Percentiles rank a stretch among this genome's conserved stretches.
phyloP scores from a whole-genome alignment of 2,888 invertebrate genomes.

The Ornithoptera alexandrae region DNA sequence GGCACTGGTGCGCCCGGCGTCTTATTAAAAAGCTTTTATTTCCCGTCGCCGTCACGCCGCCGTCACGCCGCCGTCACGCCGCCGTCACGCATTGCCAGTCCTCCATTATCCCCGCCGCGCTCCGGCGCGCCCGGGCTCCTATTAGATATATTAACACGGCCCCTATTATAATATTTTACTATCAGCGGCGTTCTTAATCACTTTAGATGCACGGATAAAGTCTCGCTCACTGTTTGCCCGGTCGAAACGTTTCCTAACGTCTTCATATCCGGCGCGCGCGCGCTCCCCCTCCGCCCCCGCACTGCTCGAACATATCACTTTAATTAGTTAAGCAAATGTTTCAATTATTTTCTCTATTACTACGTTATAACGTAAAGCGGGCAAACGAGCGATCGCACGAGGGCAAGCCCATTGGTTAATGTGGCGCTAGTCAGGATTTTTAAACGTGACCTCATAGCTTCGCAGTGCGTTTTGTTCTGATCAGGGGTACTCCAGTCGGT shows the following conservation, averaged over 20 bases:
- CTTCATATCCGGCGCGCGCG: not conserved
- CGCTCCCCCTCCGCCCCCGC: not conserved
- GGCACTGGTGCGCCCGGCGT: constrained; percentile 29
- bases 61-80: constrained; percentile 48
- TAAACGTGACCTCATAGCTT: too few relatives aligned
- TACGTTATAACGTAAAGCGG: too few relatives aligned
- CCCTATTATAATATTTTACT: constrained; percentile 45
- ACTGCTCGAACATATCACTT: not conserved
- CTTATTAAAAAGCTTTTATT: constrained; percentile 44
- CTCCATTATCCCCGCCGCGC: constrained; percentile 62
- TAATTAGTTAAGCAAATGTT: constrained; percentile 3
- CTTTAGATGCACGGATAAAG: constrained; percentile 43
- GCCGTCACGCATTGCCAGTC: constrained; percentile 62
- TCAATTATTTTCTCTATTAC: too few relatives aligned
- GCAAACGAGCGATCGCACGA: too few relatives aligned
- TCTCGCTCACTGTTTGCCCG: constrained; percentile 30
- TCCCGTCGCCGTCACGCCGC: constrained; percentile 39
- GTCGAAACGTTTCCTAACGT: constrained; percentile 19
- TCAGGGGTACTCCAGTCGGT: too few relatives aligned
- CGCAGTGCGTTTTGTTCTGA: too few relatives aligned
- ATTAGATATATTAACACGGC: constrained; percentile 64
- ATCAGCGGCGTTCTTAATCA: constrained; percentile 32
- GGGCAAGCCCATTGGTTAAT: too few relatives aligned
- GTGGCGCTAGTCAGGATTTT: too few relatives aligned
- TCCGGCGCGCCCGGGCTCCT: constrained; percentile 68